Evolutionary conservation across 2,888 invertebrate species (phyloP).

Genomic region (Troglohyphantes excavatus): DNA sequence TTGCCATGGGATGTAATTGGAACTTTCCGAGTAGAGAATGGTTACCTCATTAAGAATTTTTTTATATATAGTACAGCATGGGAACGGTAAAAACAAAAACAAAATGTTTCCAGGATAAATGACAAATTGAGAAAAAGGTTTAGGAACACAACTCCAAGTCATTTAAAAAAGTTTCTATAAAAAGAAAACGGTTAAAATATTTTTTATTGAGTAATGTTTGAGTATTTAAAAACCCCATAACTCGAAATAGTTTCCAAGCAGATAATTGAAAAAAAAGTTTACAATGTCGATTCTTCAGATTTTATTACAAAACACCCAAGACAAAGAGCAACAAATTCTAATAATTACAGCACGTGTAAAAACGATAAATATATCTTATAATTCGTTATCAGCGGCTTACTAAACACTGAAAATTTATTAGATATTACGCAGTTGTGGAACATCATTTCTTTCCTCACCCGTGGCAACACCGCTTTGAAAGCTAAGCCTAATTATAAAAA

Average conservation of each 20-base stretch:
- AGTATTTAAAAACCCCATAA: too few species aligned
- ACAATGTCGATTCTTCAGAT: not conserved
- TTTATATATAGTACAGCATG: too few species aligned
- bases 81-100: too few species aligned
- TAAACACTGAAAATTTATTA: conserved; percentile 37
- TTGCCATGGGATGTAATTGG: too few species aligned
- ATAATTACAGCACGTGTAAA: conserved; percentile 27
- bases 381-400: conserved; percentile 18
- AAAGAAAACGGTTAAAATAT: too few species aligned
- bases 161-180: too few species aligned
- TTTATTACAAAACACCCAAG: not conserved
- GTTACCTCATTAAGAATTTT: too few species aligned
- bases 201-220: too few species aligned
- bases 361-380: conserved; percentile 13
- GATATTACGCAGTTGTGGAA: conserved; percentile 20
- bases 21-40: too few species aligned
- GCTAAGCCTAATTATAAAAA: conserved; percentile 54
- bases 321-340: conserved; percentile 8
- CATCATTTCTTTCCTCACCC: conserved; percentile 20
- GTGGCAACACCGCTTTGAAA: conserved; percentile 13
- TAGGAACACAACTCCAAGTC: too few species aligned
- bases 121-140: too few species aligned
- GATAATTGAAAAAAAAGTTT: not conserved
- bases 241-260: not conserved
- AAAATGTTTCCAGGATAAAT: too few species aligned